Evolutionary conservation across 2,888 invertebrate species (phyloP).

Genomic region (Chrysolina americana): DNA sequence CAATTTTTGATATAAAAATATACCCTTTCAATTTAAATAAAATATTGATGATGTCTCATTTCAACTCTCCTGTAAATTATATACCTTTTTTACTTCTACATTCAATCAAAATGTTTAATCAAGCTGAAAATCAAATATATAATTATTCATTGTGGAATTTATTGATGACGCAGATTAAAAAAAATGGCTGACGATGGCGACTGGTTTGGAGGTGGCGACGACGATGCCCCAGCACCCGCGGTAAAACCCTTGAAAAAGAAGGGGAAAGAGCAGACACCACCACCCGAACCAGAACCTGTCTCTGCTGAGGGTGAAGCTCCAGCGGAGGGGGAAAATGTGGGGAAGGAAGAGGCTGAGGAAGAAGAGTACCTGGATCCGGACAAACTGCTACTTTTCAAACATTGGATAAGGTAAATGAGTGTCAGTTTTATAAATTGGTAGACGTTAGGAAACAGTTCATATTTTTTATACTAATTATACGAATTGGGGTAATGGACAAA

Average conservation of each 20-base stretch:
- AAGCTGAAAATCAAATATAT: too few relatives aligned
- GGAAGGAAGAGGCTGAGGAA: slow-evolving; percentile 66
- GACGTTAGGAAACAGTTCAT: too few relatives aligned
- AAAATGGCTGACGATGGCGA: slow-evolving; percentile 54
- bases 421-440: too few relatives aligned
- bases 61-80: too few relatives aligned
- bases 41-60: too few relatives aligned
- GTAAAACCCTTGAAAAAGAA: slow-evolving; percentile 44
- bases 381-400: slow-evolving; percentile 81
- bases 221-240: slow-evolving; percentile 40
- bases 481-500: too few relatives aligned
- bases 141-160: too few relatives aligned
- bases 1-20: too few relatives aligned
- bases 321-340: slow-evolving; percentile 59
- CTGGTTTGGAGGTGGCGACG: slow-evolving; percentile 54
- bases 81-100: too few relatives aligned
- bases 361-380: slow-evolving; percentile 73
- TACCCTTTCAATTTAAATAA: too few relatives aligned
- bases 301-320: slow-evolving; percentile 56
- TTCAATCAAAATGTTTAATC: too few relatives aligned
- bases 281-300: slow-evolving; percentile 44
- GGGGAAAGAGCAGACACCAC: slow-evolving; percentile 50
- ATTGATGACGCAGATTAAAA: neutral
- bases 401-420: slow-evolving; percentile 82
- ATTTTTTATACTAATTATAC: too few relatives aligned